Base-by-base conservation (phyloP, 2,888 invertebrate genomes). In the Drosophila seclusa region DNA sequence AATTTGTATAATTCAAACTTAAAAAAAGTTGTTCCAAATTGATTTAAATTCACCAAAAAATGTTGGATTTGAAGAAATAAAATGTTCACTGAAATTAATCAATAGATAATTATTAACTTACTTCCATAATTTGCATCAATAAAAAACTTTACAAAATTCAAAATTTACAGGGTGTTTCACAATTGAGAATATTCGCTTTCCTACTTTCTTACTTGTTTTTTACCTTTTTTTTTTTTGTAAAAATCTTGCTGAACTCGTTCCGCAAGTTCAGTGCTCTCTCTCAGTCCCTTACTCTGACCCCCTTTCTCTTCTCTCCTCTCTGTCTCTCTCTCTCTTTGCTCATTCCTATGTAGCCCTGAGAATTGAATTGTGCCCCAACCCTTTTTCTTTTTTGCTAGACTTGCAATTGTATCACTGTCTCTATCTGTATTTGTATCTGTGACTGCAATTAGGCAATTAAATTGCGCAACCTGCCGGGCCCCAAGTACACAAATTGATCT, bases 401-500 rank as follows among this genome's bases (percentile, higher is more conserved):
- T 55, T 13, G 61, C 57, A 57, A 55, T 53, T 52, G 60, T 36
- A 53, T 58, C 36, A 70, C 50, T 40, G 48, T 42, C 38, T 32
- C 24, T 61, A 40, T 11, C 40, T 55, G 4, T 65, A 42, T 21
- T n/a, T 68, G 48, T 78, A 52, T 50, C 69, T 76, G 63, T 49
- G 69, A 63, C 65, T 69, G 69, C 73, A 80, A 80, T 80, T 80
- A 80, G 73, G 53, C 77, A 79, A 74, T 79, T 80, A 74, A 80
- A 80, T 79, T 80, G 79, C 79, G 77, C 79, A 80, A 77, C 60
- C 77, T 70, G 79, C 73, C 78, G 78, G 78, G 31, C 8, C 40
- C 66, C 78, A 72, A 74, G 74, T 62, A 74, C 70, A 74, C 73
- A 77, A 79, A 79, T 79, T 79, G 78, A 79, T 79, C 73, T 79